phyloP scores from a whole-genome alignment of 2,113 vertebrate species.

The Strigops habroptila region DNA sequence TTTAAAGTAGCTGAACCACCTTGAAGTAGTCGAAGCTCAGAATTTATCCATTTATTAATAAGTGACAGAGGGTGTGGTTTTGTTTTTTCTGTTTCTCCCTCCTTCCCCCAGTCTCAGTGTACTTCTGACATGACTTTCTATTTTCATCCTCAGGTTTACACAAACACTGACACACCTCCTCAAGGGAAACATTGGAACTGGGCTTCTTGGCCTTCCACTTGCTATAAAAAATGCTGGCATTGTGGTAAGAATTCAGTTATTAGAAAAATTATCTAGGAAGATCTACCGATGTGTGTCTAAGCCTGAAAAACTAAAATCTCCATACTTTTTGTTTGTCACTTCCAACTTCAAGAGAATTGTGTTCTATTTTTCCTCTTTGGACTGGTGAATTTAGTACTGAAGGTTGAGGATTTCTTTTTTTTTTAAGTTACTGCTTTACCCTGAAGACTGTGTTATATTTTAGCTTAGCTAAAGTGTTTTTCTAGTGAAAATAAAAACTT shows the following conservation, averaged over 20 bases:
- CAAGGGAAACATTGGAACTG: conserved; percentile 89
- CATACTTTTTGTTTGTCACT: background rate
- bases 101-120: background rate
- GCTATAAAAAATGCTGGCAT: conserved; percentile 87
- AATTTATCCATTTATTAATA: background rate
- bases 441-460: background rate
- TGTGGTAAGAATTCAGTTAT: conserved; percentile 72
- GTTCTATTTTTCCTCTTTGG: background rate
- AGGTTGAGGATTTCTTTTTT: background rate
- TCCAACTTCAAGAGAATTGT: background rate
- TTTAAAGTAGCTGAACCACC: background rate
- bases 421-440: background rate
- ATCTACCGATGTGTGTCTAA: background rate
- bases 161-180: conserved; percentile 86
- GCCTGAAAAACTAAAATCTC: background rate
- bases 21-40: background rate
- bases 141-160: conserved; percentile 73
- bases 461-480: background rate
- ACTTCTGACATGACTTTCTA: background rate
- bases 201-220: conserved; percentile 85
- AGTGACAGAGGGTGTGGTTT: background rate
- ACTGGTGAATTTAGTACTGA: background rate
- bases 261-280: background rate
- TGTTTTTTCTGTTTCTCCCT: background rate
- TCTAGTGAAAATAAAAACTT: background rate